These are phyloP conservation scores for Sebastes glaucus DNA, from an alignment of 2,797 vertebrate species.

Conservation along the genomic window DNA sequence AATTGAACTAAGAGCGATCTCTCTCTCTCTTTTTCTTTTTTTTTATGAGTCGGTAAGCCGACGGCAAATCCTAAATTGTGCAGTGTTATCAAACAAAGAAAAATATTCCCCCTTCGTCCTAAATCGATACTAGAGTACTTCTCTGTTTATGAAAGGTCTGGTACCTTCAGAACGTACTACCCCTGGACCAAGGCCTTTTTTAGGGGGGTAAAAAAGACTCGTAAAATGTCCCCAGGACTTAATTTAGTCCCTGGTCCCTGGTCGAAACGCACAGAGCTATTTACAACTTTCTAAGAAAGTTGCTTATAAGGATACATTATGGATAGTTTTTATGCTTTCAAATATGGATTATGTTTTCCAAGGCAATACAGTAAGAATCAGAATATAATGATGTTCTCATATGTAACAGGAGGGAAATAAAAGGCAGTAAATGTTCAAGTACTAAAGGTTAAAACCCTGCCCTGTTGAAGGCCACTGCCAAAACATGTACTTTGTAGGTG, in stretches of 20 bases:
- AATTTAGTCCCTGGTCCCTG: too few species aligned
- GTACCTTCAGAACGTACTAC: too few species aligned
- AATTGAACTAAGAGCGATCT: too few species aligned
- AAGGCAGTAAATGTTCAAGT: neutral
- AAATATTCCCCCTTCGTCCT: too few species aligned
- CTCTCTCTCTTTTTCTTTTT: too few species aligned
- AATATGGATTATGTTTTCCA: neutral
- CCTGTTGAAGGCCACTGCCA: neutral
- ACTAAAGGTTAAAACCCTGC: neutral
- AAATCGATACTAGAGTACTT: too few species aligned
- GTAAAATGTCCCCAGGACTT: too few species aligned
- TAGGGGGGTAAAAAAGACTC: fast-evolving
- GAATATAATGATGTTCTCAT: neutral
- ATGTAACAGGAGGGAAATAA: neutral
- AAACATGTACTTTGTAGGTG: neutral
- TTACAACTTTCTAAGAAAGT: neutral
- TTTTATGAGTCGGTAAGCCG: too few species aligned
- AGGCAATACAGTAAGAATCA: neutral
- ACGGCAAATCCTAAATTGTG: fast-evolving
- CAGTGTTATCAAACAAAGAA: too few species aligned
- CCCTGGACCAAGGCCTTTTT: too few species aligned
- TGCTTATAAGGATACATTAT: neutral
- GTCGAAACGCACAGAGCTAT: too few species aligned
- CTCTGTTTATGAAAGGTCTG: too few species aligned
- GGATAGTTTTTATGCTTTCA: neutral